A percentile compares a stretch with the other conserved stretches of the same genome.
Evolutionary conservation across 2,888 invertebrate genomes (phyloP).

Genomic region (Dendrolimus pini): DNA sequence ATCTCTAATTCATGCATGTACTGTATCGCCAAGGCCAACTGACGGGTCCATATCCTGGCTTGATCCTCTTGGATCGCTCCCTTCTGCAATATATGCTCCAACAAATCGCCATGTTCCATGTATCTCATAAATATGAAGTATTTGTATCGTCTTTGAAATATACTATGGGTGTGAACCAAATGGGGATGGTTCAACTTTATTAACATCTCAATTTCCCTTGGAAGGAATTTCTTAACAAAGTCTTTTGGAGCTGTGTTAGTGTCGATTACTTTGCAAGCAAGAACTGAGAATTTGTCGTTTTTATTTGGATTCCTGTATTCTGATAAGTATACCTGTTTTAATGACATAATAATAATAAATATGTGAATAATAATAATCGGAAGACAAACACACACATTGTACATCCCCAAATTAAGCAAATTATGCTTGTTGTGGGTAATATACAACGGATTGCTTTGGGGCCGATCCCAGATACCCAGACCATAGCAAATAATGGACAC

Average conservation of each 20-base stretch:
- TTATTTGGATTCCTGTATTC: constrained; percentile 63
- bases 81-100: constrained; percentile 82
- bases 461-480: too few relatives aligned
- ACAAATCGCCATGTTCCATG: constrained; percentile 85
- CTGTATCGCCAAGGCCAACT: constrained; percentile 81
- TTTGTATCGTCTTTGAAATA: constrained; percentile 81
- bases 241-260: constrained; percentile 84
- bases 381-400: too few relatives aligned
- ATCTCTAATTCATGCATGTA: constrained; percentile 86
- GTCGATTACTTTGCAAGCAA: constrained; percentile 87
- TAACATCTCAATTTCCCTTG: constrained; percentile 88
- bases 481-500: too few relatives aligned
- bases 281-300: constrained; percentile 47
- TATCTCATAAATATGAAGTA: constrained; percentile 87
- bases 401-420: too few relatives aligned
- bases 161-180: constrained; percentile 86
- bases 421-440: too few relatives aligned
- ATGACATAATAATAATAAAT: too few relatives aligned
- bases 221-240: constrained; percentile 87
- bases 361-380: too few relatives aligned
- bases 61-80: constrained; percentile 82
- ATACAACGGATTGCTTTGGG: too few relatives aligned
- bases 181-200: constrained; percentile 87
- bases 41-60: constrained; percentile 82
- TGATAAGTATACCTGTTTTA: constrained; percentile 54